Evolutionary conservation across 1,140 invertebrate species (phyloP).

Genomic region (Araneus ventricosus): DNA sequence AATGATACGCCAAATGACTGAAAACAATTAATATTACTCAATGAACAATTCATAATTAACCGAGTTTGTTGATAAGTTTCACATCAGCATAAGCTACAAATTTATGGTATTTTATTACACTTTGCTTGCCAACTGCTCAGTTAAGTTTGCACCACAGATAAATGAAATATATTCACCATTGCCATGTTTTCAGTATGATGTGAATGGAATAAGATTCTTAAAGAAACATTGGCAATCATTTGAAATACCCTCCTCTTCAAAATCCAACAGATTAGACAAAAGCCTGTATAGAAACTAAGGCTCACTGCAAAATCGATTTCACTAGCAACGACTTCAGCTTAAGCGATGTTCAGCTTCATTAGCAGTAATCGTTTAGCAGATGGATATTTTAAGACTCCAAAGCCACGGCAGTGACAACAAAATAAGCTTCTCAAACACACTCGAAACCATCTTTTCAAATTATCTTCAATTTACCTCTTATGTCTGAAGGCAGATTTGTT

Average conservation of each 20-base stretch:
- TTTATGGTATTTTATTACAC: too few species aligned
- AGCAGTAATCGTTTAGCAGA: neutral
- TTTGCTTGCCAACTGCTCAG: neutral
- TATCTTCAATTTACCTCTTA: neutral
- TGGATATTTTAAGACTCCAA: neutral
- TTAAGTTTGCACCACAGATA: neutral
- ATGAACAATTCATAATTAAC: too few species aligned
- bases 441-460: constrained; percentile 17
- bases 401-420: neutral
- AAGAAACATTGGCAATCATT: neutral
- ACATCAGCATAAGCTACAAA: too few species aligned
- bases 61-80: too few species aligned
- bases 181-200: neutral
- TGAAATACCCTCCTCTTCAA: neutral
- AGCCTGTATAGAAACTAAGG: neutral
- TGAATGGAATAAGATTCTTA: neutral
- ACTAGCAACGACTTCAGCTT: neutral
- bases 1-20: too few species aligned
- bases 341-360: neutral
- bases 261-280: neutral
- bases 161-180: too few species aligned
- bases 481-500: neutral
- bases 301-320: neutral
- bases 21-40: too few species aligned
- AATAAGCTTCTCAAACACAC: neutral